These are phyloP conservation scores for Papilio demoleus DNA, from an alignment of 2,888 invertebrate species.

Conservation along the genomic window DNA sequence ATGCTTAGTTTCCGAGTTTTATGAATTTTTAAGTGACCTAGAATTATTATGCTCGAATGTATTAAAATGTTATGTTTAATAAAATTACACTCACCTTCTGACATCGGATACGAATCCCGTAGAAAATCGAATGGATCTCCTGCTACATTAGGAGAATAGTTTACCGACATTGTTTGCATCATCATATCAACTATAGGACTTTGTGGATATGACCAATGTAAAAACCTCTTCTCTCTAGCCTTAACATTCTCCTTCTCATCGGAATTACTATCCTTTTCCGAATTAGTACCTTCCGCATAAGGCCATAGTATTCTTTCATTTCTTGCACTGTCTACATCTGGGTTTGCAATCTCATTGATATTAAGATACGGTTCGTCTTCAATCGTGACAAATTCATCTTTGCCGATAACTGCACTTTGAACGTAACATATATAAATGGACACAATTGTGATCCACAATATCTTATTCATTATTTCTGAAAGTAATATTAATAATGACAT, in stretches of 20 bases:
- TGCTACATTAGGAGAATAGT: constrained; percentile 60
- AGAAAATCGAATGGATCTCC: constrained; percentile 74
- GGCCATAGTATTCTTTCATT: constrained; percentile 66
- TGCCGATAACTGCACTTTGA: constrained; percentile 32
- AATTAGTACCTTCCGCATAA: constrained; percentile 54
- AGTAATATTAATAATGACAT: too few relatives aligned
- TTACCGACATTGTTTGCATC: constrained; percentile 63
- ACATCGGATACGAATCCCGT: constrained; percentile 70
- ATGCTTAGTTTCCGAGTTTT: too few relatives aligned
- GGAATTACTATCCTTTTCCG: constrained; percentile 32
- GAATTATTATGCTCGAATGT: too few relatives aligned
- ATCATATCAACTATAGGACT: constrained; percentile 71
- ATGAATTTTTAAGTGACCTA: too few relatives aligned
- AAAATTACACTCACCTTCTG: constrained; percentile 65
- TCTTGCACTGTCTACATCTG: constrained; percentile 47
- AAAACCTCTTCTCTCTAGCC: constrained; percentile 52
- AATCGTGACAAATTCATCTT: constrained; percentile 49
- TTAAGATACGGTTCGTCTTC: constrained; percentile 53
- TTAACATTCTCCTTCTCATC: constrained; percentile 26
- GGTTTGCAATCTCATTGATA: constrained; percentile 43
- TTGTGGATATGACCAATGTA: constrained; percentile 65
- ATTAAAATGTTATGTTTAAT: too few relatives aligned
- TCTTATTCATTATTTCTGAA: constrained; percentile 58
- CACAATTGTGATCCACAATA: constrained; percentile 48
- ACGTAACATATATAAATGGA: constrained; percentile 41